Base-by-base conservation (phyloP, 2,797 vertebrate species). In the Sphaeramia orbicularis region DNA sequence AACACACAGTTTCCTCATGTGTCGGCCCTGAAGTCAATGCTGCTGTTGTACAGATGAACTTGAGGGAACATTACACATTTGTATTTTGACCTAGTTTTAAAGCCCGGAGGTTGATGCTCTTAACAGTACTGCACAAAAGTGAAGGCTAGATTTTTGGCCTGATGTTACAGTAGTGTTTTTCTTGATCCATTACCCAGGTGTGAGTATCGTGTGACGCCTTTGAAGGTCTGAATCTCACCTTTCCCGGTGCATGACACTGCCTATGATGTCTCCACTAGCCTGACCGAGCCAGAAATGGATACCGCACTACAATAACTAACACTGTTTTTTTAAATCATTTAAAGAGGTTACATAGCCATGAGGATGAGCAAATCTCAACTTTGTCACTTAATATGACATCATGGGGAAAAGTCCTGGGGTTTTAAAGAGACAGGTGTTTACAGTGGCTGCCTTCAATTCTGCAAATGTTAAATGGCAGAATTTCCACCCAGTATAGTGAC, bases 151-250 rank as follows among this genome's bases (percentile, higher is more conserved):
- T 68, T 62, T 66, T 69, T 63, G 51, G 37, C 16, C 54, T 56
- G 12, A 49, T 52, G 63, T 65, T 66, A 16, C 48, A 14, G 72
- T 72, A 75, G 65, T 83, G 50, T 76, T 66, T 61, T 45, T 60
- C 65, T 71, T 44, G 16, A 11, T 44, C 56, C 51, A 55, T 65
- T 7, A 51, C 68, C 56, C 73, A 40, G 2, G 35, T 54, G 62
- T 62, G 74, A 71, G 65, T 80, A 87, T 90, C 69, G 9, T 61
- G 54, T 87, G 79, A 73, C 72, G 45, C 36, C 55, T 63, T 64
- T 42, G 24, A 50, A 71, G 48, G 36, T 9, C 18, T 16, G 30
- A 80, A 58, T 66, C 73, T 84, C 82, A 83, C 71, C 75, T 76
- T 85, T 67, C 75, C 45, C 18, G 41, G 21, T 36, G 57, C 55